Conservation (phyloP, 2,113 vertebrate species). For the Ranitomeya imitator region DNA sequence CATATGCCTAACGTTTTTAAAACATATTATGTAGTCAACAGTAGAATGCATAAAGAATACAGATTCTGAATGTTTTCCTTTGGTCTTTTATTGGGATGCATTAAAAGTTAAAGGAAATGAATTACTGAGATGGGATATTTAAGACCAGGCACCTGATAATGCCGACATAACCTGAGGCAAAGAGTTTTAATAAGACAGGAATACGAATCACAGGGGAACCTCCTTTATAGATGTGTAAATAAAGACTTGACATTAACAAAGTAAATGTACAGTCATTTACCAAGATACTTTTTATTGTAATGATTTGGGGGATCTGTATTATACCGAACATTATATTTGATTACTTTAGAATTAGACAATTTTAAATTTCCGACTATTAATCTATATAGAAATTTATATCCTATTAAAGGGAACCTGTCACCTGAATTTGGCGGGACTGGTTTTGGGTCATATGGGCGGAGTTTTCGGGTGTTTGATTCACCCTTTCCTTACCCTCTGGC, state of each 20-base stretch:
- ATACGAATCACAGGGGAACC: constrained; percentile 71
- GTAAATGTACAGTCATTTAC: not conserved
- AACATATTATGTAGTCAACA: not conserved
- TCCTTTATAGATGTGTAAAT: constrained; percentile 67
- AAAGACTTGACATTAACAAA: constrained; percentile 46
- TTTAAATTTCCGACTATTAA: not conserved
- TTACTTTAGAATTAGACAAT: not conserved
- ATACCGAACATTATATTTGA: not conserved
- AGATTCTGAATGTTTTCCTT: constrained; percentile 56
- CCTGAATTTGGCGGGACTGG: too few relatives aligned
- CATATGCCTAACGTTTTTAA: not conserved
- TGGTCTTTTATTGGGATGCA: constrained; percentile 71
- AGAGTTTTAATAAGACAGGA: constrained; percentile 74
- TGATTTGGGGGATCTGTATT: not conserved
- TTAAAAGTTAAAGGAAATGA: constrained; percentile 73
- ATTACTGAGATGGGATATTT: constrained; percentile 71
- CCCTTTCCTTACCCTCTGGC: too few relatives aligned
- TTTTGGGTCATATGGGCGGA: too few relatives aligned
- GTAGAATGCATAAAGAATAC: constrained; percentile 10
- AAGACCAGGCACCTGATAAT: constrained; percentile 70
- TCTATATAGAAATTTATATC: not conserved
- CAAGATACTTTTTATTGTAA: constrained; percentile 32
- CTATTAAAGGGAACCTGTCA: too few relatives aligned
- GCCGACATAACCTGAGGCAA: constrained; percentile 68
- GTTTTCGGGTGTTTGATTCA: too few relatives aligned